Evolutionary conservation across 2,113 vertebrate genomes (phyloP).

Genomic region (Ptyas mucosa): DNA sequence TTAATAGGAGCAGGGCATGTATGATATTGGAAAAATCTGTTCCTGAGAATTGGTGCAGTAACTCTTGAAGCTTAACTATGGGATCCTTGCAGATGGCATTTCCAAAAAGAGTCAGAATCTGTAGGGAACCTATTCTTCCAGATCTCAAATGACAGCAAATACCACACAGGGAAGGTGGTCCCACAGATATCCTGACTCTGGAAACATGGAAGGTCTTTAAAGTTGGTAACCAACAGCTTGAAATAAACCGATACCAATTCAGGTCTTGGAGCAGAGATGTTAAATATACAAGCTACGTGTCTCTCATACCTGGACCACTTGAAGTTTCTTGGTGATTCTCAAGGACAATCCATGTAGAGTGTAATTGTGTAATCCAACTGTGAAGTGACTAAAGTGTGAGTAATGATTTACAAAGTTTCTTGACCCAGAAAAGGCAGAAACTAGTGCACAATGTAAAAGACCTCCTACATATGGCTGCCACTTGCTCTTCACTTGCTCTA

Average conservation of each 20-base stretch:
- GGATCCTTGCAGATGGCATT: not conserved
- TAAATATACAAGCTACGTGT: not conserved
- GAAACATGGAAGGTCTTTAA: not conserved
- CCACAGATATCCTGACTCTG: not conserved
- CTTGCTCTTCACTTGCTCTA: not conserved
- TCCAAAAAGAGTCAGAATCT: not conserved
- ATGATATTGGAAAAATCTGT: not conserved
- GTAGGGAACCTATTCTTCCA: not conserved
- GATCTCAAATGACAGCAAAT: not conserved
- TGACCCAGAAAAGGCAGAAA: too few species aligned
- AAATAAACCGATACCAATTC: not conserved
- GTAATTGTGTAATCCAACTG: not conserved
- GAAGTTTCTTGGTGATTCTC: not conserved
- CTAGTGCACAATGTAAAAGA: too few species aligned
- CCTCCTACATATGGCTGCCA: not conserved
- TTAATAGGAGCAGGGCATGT: not conserved
- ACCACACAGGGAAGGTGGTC: not conserved
- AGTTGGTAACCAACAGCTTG: not conserved
- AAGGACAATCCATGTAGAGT: not conserved
- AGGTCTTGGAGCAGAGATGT: not conserved
- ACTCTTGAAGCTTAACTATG: not conserved
- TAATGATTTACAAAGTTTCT: not conserved
- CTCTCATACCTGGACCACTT: not conserved
- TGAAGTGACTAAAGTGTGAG: not conserved
- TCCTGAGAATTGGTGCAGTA: not conserved